Base-by-base conservation (phyloP, 2,113 vertebrate genomes). In the Carassius auratus region DNA sequence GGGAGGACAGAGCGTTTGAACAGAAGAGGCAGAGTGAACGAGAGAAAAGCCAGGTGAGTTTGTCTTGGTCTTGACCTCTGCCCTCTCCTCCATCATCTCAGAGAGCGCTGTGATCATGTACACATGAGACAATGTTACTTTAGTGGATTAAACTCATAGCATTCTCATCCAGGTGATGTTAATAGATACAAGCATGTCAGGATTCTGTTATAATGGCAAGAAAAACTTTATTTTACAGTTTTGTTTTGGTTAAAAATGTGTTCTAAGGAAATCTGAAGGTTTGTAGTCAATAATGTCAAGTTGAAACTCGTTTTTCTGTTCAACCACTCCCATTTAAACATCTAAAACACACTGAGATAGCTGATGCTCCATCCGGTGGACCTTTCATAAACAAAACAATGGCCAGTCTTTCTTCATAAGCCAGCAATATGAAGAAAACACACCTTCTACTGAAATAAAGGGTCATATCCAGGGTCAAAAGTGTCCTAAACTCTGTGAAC, bases 41-140 rank as follows among this genome's bases (percentile, higher is more conserved):
- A 61, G 81, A 76, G 73, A 86, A 89, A 78, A 90, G 86, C 74
- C 91, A 90, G 94, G 94, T 95, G 92, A 93, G 93, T 88, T 36
- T 59, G 45, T 52, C n/a, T 66, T 77, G 88, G 55, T 84, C 81
- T 52, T 90, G 48, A 87, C 76, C 86, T 87, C 69, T 80, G 68
- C 76, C 55, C 82, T 83, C 68, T 83, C n/a, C 81, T 74, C 50
- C 59, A 66, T 80, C 76, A 79, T 21, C n/a, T 21, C 15, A 64
- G 38, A n/a, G 23, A 52, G 42, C 8, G 26, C 64, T 48, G 64
- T 80, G 48, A 69, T 73, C 8, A 38, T 45, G n/a, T 71, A 50
- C 33, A 73, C 15, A 68, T 21, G 1, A 23, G 19, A 55, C 57
- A 6, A 38, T 55, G 5, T 50, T 81, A 45, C 78, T 71, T 52